Conservation (phyloP, 2,113 vertebrate genomes). For the Poecilia latipinna region DNA sequence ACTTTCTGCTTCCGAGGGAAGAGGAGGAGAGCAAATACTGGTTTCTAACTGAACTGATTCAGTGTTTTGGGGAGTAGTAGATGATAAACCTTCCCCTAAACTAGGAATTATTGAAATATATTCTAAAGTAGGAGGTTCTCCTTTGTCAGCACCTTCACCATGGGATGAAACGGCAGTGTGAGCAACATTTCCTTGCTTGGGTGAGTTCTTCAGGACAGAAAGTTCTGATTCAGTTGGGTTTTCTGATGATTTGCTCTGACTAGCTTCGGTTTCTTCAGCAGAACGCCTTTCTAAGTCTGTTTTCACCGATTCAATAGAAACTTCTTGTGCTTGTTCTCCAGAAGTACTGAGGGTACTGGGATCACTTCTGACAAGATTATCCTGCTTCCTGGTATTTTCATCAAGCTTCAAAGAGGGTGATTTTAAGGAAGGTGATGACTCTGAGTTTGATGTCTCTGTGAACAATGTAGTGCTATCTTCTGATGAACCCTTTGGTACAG, state of each 20-base stretch:
- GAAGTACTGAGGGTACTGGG: conserved; percentile 5
- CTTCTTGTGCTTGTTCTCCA: conserved; percentile 35
- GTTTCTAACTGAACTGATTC: conserved; percentile 23
- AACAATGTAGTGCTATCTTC: background rate
- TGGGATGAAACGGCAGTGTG: conserved; percentile 7
- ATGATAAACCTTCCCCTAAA: conserved; percentile 1
- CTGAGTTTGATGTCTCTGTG: conserved; percentile 8
- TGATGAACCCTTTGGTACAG: background rate
- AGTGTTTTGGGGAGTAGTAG: conserved; percentile 15
- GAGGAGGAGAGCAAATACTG: background rate
- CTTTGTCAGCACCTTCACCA: conserved; percentile 20
- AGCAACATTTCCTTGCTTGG: conserved; percentile 6
- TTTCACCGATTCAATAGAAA: conserved; percentile 73
- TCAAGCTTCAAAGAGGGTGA: conserved; percentile 16
- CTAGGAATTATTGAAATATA: conserved; percentile 12
- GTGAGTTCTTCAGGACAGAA: conserved; percentile 24
- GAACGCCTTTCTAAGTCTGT: conserved; percentile 50
- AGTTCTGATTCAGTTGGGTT: conserved; percentile 15
- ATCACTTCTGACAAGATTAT: conserved; percentile 12
- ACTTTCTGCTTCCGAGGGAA: conserved; percentile 1
- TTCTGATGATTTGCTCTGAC: conserved; percentile 14
- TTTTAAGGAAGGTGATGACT: conserved; percentile 1
- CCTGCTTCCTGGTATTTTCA: conserved; percentile 14
- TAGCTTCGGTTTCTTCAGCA: conserved; percentile 57
- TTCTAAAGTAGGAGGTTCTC: background rate